phyloP scores from a whole-genome alignment of 1,140 invertebrate species.

The Hyposmocoma kahamanoa region DNA sequence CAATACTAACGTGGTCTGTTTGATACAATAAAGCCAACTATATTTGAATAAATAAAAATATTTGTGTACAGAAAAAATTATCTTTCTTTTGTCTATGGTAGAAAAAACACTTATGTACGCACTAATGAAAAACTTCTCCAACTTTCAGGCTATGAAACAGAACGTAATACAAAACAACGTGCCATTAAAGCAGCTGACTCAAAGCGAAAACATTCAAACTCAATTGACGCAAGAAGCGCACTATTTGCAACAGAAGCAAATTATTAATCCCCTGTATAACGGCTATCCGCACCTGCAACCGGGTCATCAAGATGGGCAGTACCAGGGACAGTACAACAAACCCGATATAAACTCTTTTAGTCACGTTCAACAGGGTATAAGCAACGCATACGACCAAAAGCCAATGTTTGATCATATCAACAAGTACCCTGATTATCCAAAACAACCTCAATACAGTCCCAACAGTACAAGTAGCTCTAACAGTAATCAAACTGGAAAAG shows the following conservation, averaged over 20 bases:
- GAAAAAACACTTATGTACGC: too few species aligned
- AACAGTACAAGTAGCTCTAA: slow-evolving; percentile 62
- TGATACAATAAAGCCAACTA: too few species aligned
- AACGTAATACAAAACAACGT: slow-evolving; percentile 68
- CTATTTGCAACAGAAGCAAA: slow-evolving; percentile 69
- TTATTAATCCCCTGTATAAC: slow-evolving; percentile 62
- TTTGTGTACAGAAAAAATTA: too few species aligned
- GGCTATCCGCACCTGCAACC: slow-evolving; percentile 50
- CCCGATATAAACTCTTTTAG: slow-evolving; percentile 49
- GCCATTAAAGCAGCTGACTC: slow-evolving; percentile 70
- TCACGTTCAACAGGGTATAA: slow-evolving; percentile 62
- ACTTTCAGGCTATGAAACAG: slow-evolving; percentile 66
- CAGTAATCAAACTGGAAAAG: slow-evolving; percentile 63
- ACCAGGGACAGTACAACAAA: slow-evolving; percentile 59
- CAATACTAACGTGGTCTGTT: too few species aligned
- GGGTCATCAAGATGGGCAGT: slow-evolving; percentile 47
- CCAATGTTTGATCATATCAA: slow-evolving; percentile 59
- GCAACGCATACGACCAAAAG: slow-evolving; percentile 65
- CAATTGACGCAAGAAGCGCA: slow-evolving; percentile 69
- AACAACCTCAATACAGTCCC: slow-evolving; percentile 64
- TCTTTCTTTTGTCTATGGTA: too few species aligned
- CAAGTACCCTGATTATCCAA: slow-evolving; percentile 60
- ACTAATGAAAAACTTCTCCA: too few species aligned
- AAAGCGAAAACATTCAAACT: slow-evolving; percentile 64
- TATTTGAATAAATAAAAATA: too few species aligned